These are phyloP conservation scores for Ceratosolen fusciceps DNA, from an alignment of 1,140 invertebrate genomes.

Conservation along the genomic window DNA sequence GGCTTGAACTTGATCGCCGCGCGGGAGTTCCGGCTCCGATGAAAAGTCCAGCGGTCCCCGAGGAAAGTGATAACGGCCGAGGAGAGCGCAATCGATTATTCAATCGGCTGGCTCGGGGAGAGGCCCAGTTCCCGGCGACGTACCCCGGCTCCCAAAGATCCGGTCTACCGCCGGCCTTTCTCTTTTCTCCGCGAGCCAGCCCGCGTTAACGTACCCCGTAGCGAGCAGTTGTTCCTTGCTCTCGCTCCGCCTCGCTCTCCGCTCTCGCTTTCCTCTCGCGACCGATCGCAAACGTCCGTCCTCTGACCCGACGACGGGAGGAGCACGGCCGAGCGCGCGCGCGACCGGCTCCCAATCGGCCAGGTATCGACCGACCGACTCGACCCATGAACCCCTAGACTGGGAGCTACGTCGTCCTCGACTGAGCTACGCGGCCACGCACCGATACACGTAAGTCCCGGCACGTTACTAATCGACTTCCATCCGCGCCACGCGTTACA, in stretches of 20 bases:
- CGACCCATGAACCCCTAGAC: too few species aligned
- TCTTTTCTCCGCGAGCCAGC: conserved; percentile 39
- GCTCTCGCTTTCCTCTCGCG: conserved; percentile 4
- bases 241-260: not conserved
- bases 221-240: too few species aligned
- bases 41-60: not conserved
- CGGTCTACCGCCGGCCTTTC: conserved; percentile 29
- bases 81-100: conserved; percentile 39
- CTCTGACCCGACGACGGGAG: too few species aligned
- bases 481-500: too few species aligned
- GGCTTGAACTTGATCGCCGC: conserved; percentile 3
- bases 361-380: too few species aligned
- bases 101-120: conserved; percentile 28
- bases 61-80: not conserved
- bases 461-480: too few species aligned
- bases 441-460: too few species aligned
- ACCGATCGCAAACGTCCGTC: not conserved
- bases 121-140: conserved; percentile 16
- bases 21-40: not conserved
- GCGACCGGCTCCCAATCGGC: not conserved
- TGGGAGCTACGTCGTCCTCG: too few species aligned
- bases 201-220: conserved; percentile 17
- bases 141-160: not conserved
- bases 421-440: too few species aligned
- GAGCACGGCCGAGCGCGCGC: not conserved